Base-by-base conservation (phyloP, 2,113 vertebrate species). In the Callipepla squamata region DNA sequence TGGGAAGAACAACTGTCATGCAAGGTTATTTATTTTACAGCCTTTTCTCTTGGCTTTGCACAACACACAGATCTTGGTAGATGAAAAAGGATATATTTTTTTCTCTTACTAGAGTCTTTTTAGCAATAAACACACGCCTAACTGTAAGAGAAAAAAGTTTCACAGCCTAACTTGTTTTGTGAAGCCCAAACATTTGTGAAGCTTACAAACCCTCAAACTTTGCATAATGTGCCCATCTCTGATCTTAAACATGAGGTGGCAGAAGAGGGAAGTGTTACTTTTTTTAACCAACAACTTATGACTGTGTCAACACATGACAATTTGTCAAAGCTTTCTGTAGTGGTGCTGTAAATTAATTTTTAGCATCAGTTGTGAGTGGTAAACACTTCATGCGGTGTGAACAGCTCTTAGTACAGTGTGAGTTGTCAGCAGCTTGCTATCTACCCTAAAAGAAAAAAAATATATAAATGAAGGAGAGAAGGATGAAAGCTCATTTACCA, bases 281-380 rank as follows among this genome's bases (percentile, higher is more conserved):
- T 97, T 98, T 98, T 97, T 97, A 97, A 96, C 95, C 96, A 97
- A 97, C 97, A 97, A 94, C 96, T 96, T 97, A 96, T 85, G 96
- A 97, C 97, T 97, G 92, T 98, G 97, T 98, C 97, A 98, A 97
- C 97, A 98, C 97, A 96, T 97, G 95, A 97, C 96, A 97, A 97
- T 97, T 97, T 98, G 97, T 98, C 98, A 97, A 97, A 97, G 97
- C 97, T 97, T 94, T 95, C 96, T 97, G 96, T 97, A 97, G 96
- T 78, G 28, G 96, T 96, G 96, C 97, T 97, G 95, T 97, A 98
- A 97, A 97, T 98, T 98, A 97, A 97, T 97, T 97, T 97, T 95
- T 97, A 97, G 96, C 92, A 87, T 96, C 96, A 94, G 95, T 97
- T 97, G 96, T 91, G 95, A 98, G 96, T 96, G 95, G 96, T 98